Evolutionary conservation across 2,888 invertebrate species (phyloP).

Genomic region (Parnassius mnemosyne): DNA sequence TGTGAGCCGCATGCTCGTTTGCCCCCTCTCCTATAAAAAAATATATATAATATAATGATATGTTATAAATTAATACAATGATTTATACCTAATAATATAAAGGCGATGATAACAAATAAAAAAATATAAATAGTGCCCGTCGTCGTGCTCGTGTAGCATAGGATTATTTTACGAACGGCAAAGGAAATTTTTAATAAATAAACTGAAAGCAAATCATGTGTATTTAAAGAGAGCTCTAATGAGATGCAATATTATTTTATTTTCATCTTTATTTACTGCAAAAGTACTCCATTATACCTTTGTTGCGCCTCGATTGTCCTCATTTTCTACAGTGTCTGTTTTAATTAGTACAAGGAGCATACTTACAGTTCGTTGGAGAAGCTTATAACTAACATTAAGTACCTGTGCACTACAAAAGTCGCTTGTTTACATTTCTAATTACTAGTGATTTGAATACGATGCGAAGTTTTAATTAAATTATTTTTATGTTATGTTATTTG

Average conservation of each 20-base stretch:
- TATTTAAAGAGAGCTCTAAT: conserved; percentile 20
- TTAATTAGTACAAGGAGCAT: conserved; percentile 70
- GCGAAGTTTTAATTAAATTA: conserved; percentile 24
- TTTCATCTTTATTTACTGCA: conserved; percentile 60
- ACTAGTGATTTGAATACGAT: conserved; percentile 25
- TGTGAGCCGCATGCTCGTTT: too few species aligned
- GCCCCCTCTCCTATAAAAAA: too few species aligned
- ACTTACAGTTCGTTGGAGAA: conserved; percentile 62
- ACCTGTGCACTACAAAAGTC: conserved; percentile 29
- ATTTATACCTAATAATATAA: too few species aligned
- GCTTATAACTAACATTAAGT: conserved; percentile 37
- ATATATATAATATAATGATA: too few species aligned
- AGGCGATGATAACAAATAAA: too few species aligned
- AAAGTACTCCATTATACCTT: conserved; percentile 47
- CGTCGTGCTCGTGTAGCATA: too few species aligned
- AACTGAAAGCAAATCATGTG: conserved; percentile 11
- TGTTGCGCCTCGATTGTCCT: conserved; percentile 43
- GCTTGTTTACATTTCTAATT: conserved; percentile 43
- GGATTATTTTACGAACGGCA: too few species aligned
- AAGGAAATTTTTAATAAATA: background rate
- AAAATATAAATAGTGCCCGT: too few species aligned
- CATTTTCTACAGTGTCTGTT: conserved; percentile 50
- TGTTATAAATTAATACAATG: too few species aligned
- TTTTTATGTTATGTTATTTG: conserved; percentile 3
- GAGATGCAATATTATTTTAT: conserved; percentile 55